These are phyloP conservation scores for Hiodon tergisus DNA, from an alignment of 2,113 vertebrate species.

Conservation along the genomic window DNA sequence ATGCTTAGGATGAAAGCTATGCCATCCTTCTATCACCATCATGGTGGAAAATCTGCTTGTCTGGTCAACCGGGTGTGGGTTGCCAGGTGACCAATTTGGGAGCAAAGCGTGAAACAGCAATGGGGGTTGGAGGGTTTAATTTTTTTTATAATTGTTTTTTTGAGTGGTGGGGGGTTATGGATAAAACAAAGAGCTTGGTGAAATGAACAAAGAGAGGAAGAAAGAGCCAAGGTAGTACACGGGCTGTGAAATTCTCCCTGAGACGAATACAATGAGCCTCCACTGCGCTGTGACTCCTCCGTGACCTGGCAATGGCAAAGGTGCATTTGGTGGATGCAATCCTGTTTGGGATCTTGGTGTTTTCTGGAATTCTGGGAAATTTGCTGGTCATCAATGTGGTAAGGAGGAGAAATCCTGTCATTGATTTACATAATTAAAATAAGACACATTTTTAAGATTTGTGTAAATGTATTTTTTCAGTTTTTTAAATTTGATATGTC, in stretches of 20 bases:
- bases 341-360: slow-evolving; percentile 63
- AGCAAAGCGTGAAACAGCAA: slow-evolving; percentile 36
- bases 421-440: background rate
- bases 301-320: slow-evolving; percentile 51
- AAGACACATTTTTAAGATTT: background rate
- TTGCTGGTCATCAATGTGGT: slow-evolving; percentile 66
- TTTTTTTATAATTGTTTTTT: background rate
- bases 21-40: background rate
- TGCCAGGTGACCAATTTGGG: slow-evolving; percentile 33
- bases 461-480: background rate
- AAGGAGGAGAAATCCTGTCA: slow-evolving; percentile 16
- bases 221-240: background rate
- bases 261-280: background rate
- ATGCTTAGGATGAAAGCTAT: slow-evolving; percentile 7
- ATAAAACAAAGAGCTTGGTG: background rate
- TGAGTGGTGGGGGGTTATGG: slow-evolving; percentile 19
- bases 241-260: too few relatives aligned
- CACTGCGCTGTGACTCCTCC: background rate
- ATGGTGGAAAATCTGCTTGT: background rate
- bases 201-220: background rate
- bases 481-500: too few relatives aligned
- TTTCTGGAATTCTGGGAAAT: slow-evolving; percentile 68
- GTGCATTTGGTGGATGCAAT: slow-evolving; percentile 58
- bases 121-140: slow-evolving; percentile 10
- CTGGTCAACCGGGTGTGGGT: slow-evolving; percentile 15